A percentile compares a stretch with the other conserved stretches of the same genome.
phyloP scores from a whole-genome alignment of 2,888 invertebrate genomes.

The Idaea biselata region DNA sequence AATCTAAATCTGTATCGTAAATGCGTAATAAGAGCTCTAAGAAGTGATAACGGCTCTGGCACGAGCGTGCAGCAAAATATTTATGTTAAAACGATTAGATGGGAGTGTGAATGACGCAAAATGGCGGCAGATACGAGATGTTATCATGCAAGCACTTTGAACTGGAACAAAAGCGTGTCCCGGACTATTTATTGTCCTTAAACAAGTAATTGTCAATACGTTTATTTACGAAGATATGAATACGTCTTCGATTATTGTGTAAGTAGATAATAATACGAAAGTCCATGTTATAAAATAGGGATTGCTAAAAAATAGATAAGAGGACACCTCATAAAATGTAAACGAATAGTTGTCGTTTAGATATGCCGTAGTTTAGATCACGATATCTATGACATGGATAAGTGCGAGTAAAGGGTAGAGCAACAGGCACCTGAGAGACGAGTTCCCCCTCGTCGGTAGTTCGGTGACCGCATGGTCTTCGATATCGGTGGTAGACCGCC shows the following conservation, averaged over 20 bases:
- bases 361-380: neutral
- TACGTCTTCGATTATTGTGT: neutral
- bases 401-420: conserved; percentile 10
- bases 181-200: conserved; percentile 16
- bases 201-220: neutral
- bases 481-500: conserved; percentile 68
- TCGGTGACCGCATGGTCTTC: conserved; percentile 51
- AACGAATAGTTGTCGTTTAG: neutral
- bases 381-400: neutral
- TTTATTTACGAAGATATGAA: neutral
- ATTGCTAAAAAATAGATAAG: neutral
- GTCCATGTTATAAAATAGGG: neutral
- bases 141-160: conserved; percentile 44
- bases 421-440: conserved; percentile 61
- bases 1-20: conserved; percentile 13
- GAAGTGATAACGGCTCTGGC: conserved; percentile 24
- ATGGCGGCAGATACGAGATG: conserved; percentile 31
- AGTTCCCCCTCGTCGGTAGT: conserved; percentile 47
- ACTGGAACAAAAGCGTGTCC: conserved; percentile 37
- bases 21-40: conserved; percentile 16
- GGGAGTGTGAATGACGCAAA: conserved; percentile 44
- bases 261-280: too few relatives aligned
- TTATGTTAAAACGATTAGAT: conserved; percentile 35
- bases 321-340: neutral
- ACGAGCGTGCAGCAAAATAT: conserved; percentile 34